Evolutionary conservation across 2,888 invertebrate species (phyloP).

Genomic region (Apamea sordens): DNA sequence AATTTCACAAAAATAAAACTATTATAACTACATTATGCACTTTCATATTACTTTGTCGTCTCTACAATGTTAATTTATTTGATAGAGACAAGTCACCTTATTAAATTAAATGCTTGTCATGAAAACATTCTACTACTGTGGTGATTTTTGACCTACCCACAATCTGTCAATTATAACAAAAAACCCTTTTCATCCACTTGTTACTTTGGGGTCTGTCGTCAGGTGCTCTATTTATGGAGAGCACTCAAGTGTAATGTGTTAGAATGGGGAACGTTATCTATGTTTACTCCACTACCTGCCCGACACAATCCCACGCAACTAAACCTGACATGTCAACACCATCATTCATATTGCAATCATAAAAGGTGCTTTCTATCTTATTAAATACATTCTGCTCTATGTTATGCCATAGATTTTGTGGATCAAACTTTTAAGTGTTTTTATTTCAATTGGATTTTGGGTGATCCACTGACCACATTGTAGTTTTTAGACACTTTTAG

Average conservation of each 20-base stretch:
- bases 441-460: slow-evolving; percentile 7
- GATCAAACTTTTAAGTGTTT: slow-evolving; percentile 4
- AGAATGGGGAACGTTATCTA: slow-evolving; percentile 68
- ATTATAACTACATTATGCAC: background rate
- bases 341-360: slow-evolving; percentile 27
- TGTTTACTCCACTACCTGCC: slow-evolving; percentile 76
- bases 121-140: background rate
- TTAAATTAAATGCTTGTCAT: background rate
- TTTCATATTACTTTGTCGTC: slow-evolving; percentile 20
- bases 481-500: slow-evolving; percentile 3
- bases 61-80: background rate
- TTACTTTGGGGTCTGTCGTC: slow-evolving; percentile 54
- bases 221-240: slow-evolving; percentile 70
- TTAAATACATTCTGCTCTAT: slow-evolving; percentile 11
- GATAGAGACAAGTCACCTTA: background rate
- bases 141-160: background rate
- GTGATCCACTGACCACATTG: slow-evolving; percentile 20
- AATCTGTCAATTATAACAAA: slow-evolving; percentile 4
- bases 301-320: slow-evolving; percentile 45
- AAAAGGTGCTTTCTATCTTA: slow-evolving; percentile 2
- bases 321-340: slow-evolving; percentile 34
- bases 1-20: background rate
- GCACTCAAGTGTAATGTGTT: slow-evolving; percentile 72
- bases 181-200: slow-evolving; percentile 51
- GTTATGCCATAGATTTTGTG: slow-evolving; percentile 3